Conservation (phyloP, 2,888 invertebrate genomes). For the Alloscopus bannaensis region DNA sequence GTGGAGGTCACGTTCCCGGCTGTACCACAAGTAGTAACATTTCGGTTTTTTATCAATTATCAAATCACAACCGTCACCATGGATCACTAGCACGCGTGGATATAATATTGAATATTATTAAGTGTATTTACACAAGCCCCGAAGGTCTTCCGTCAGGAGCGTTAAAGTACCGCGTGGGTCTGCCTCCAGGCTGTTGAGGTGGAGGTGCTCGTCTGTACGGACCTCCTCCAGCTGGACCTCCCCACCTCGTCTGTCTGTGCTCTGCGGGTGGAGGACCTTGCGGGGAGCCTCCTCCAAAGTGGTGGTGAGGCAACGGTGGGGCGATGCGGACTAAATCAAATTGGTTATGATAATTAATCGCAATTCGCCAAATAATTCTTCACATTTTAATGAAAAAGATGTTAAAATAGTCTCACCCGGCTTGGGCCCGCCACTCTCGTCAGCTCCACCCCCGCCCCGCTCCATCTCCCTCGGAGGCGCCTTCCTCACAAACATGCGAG, state of each 20-base stretch:
- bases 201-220: slow-evolving; percentile 16
- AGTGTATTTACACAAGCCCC: slow-evolving; percentile 30
- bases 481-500: slow-evolving; percentile 33
- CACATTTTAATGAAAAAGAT: not conserved
- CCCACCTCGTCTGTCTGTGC: slow-evolving; percentile 2
- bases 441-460: not conserved
- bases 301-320: slow-evolving; percentile 28
- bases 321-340: slow-evolving; percentile 28
- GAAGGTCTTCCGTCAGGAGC: not conserved
- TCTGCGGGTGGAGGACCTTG: slow-evolving; percentile 5
- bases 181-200: not conserved
- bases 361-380: not conserved
- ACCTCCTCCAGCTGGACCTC: not conserved
- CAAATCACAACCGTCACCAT: not conserved
- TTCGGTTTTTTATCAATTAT: not conserved
- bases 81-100: not conserved
- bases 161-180: slow-evolving; percentile 9
- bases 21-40: slow-evolving; percentile 9
- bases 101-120: not conserved
- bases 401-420: not conserved
- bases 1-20: slow-evolving; percentile 66
- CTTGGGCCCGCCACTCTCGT: not conserved
- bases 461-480: slow-evolving; percentile 32
- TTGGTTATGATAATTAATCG: not conserved
- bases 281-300: slow-evolving; percentile 7